Evolutionary conservation across 2,888 invertebrate species (phyloP).

Genomic region (Harpagoxenus sublaevis): DNA sequence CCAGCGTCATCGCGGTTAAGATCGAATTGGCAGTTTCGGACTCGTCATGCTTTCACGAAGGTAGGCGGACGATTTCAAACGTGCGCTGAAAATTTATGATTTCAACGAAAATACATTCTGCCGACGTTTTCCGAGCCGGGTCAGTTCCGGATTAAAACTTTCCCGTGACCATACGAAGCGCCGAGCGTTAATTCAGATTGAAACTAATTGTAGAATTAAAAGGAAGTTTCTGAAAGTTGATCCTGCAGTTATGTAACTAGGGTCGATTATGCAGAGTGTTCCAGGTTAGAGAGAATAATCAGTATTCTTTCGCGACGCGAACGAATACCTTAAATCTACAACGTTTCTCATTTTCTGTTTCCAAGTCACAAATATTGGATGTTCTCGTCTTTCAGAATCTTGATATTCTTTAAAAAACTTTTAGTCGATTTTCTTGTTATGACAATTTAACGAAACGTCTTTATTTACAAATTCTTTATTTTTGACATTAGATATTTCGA

Average conservation of each 20-base stretch:
- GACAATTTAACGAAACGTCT: background rate
- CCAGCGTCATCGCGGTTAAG: conserved; percentile 53
- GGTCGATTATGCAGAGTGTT: conserved; percentile 25
- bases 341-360: background rate
- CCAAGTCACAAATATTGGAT: background rate
- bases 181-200: conserved; percentile 41
- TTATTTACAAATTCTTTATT: background rate
- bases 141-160: conserved; percentile 51
- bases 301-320: background rate
- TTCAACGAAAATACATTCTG: conserved; percentile 37
- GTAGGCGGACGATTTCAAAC: conserved; percentile 12
- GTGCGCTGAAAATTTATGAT: conserved; percentile 49
- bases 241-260: conserved; percentile 24
- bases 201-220: conserved; percentile 51
- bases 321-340: background rate
- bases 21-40: conserved; percentile 46
- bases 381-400: background rate
- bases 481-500: background rate
- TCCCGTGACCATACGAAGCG: conserved; percentile 37
- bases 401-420: background rate
- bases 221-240: conserved; percentile 43
- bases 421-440: background rate
- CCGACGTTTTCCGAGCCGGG: conserved; percentile 22
- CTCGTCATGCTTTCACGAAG: conserved; percentile 17
- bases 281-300: conserved; percentile 34